Evolutionary conservation across 2,888 invertebrate species (phyloP).

Genomic region (Rhagonycha fulva): DNA sequence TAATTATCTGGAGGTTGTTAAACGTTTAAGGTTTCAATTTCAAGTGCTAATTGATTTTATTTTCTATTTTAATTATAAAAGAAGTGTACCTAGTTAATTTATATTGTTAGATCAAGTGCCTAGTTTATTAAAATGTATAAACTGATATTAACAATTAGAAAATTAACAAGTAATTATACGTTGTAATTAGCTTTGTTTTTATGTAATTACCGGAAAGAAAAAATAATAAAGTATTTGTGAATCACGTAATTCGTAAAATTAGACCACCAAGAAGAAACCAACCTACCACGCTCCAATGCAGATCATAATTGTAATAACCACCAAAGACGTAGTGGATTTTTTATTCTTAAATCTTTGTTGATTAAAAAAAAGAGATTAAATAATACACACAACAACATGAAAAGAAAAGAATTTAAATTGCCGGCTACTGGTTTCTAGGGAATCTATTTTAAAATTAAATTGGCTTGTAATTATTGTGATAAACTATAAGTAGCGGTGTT

Average conservation of each 20-base stretch:
- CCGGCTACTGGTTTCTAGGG: neutral
- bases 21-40: neutral
- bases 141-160: neutral
- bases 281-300: neutral
- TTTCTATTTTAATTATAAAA: neutral
- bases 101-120: neutral
- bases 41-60: neutral
- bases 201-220: neutral
- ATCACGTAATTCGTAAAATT: conserved; percentile 3
- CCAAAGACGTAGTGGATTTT: neutral
- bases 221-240: neutral
- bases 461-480: neutral
- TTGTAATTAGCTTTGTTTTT: neutral
- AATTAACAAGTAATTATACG: neutral
- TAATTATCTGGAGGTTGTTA: neutral
- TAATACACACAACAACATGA: neutral
- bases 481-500: neutral
- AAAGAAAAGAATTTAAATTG: neutral
- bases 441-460: neutral
- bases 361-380: neutral
- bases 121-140: neutral
- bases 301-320: neutral
- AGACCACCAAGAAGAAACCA: neutral
- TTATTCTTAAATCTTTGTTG: neutral
- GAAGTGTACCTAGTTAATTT: neutral